Evolutionary conservation across 2,888 invertebrate genomes (phyloP), one percentile per base, ranked within the genome.

Genomic region (Drosophila mayaguana): DNA sequence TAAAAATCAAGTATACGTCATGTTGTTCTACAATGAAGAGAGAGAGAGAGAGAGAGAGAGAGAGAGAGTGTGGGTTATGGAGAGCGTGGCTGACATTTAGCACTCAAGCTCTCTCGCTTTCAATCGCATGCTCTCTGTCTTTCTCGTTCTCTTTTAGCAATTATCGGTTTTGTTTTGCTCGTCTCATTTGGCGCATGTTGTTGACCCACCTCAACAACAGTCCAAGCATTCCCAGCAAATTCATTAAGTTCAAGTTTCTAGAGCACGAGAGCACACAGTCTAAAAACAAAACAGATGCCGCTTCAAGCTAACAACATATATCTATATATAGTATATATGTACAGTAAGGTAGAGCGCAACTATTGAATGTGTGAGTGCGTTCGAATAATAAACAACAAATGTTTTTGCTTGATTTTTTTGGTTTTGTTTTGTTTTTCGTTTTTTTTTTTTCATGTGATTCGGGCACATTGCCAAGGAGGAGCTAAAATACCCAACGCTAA

Each of bases 211-310:
- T 74, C 92, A 92, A 81, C 85, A 87, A 74, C 63, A 72, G 68
- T 66, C 60, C 74, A 61, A 80, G 73, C 74, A 85, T 90, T 81
- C 73, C 79, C 79, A 80, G 64, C 70, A 16, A 84, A 81, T 79
- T 78, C 78, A 82, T 82, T 81, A 73, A 92, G 91, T 92, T 92
- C 91, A 92, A 92, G 91, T 91, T 91, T 90, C 79, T 86, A 84
- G 85, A 87, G 78, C 88, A 83, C 77, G 68, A 62, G 70, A 60
- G 55, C 75, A 75, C 75, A 70, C 54, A 40, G 42, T 43, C 66
- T 61, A 82, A 69, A 80, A 72, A 69, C 62, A 71, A 71, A 79
- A 78, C 67, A 77, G 74, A 70, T 59, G 64, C 74, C 74, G 69
- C 57, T 63, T 68, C 63, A 68, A 73, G 63, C 54, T 55, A 48